phyloP scores from a whole-genome alignment of 2,113 vertebrate genomes.

The Antennarius striatus region DNA sequence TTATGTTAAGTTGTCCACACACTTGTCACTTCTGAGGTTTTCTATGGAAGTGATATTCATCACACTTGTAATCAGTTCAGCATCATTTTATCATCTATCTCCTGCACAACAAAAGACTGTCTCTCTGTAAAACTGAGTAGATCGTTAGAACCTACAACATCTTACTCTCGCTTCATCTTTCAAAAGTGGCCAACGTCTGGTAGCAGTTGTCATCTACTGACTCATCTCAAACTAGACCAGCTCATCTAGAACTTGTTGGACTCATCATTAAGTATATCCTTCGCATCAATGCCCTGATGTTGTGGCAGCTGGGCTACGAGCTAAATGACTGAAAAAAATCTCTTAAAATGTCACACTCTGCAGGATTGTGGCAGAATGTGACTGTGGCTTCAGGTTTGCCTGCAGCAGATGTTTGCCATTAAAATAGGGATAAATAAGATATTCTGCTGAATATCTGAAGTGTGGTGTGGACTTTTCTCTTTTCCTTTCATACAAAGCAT shows the following conservation, averaged over 20 bases:
- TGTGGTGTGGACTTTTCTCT: slow-evolving; percentile 10
- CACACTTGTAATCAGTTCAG: too few species aligned
- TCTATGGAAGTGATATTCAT: too few species aligned
- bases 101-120: too few species aligned
- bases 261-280: neutral
- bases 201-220: neutral
- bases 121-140: too few species aligned
- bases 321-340: slow-evolving; percentile 13
- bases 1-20: too few species aligned
- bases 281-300: slow-evolving; percentile 31
- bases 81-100: too few species aligned
- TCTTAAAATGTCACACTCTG: slow-evolving; percentile 15
- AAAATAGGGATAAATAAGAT: neutral
- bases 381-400: neutral
- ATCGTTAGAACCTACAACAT: too few species aligned
- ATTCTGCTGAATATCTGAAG: too few species aligned
- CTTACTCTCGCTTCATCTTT: too few species aligned
- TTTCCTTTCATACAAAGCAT: slow-evolving; percentile 2
- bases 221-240: slow-evolving; percentile 1
- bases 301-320: slow-evolving; percentile 1
- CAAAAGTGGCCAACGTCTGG: neutral
- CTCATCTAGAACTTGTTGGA: neutral
- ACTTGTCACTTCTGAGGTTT: too few species aligned
- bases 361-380: neutral
- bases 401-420: slow-evolving; percentile 16